Base-by-base conservation (phyloP, 2,797 vertebrate genomes). In the Enteromius anoplus region DNA sequence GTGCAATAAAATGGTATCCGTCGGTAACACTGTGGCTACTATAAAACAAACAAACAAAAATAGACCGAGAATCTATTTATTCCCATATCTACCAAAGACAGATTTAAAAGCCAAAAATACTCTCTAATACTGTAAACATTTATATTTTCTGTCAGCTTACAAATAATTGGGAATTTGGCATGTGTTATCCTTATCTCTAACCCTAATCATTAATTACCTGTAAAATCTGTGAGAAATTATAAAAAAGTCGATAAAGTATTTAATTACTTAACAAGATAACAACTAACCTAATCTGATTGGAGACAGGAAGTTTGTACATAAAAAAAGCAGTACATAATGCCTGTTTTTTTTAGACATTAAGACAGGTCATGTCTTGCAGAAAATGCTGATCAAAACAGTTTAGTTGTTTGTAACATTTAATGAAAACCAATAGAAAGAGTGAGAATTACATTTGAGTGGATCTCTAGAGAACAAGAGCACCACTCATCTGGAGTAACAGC, bases 391-490 rank as follows among this genome's bases (percentile, higher is more conserved):
- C 29, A 75, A 64, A 64, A 29, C 42, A 69, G n/a, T 73, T 81
- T 21, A 65, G 29, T 17, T 65, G 70, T 65, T 75, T 53, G 58
- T 53, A 65, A 64, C 29, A 51, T 75, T 65, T 81, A 81, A 51
- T 26, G 15, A 42, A 75, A 65, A 82, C 19, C n/a, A 26, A 66
- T 26, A 51, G 9, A 73, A 73, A 34, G 32, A 17, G 17, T 45
- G 42, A 73, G n/a, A 53, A 82, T 66, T 26, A 64, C 4, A 51
- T 49, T 10, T 34, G 40, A 62, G 68, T 73, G 21, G n/a, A 47
- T 73, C 55, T 73, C 58, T 23, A 73, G 29, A 58, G 45, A 80
- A 80, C 49, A 49, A 37, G 75, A 81, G 64, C 64, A 70, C 21
- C 26, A 68, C 64, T 60, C 71, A 69, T 40, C 51, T 78, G 26